Evolutionary conservation across 1,140 invertebrate species (phyloP), one percentile per base, ranked within the genome.

Genomic region (Musca vetustissima): DNA sequence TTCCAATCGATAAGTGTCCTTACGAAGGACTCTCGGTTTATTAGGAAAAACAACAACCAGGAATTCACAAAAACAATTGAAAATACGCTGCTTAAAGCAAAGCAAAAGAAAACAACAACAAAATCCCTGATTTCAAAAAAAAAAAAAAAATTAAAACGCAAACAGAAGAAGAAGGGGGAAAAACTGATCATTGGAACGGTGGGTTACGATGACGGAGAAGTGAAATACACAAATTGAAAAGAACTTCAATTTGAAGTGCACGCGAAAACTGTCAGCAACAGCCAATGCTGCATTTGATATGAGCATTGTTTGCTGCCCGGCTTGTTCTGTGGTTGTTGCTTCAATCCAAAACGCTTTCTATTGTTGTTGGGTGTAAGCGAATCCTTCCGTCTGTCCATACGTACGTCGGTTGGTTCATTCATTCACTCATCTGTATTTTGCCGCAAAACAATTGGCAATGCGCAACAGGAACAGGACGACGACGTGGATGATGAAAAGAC

Each of bases 281-380:
- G 67, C 28, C 9, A 36, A 69, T 59, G 49, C 67, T 69, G 67
- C 67, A 69, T 69, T 69, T 69, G 67, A 69, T 69, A 32, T 14
- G 47, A 59, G 67, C 59, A 69, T 69, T 69, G 67, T 69, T 22
- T 61, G 55, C 19, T 47, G n/a, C n/a, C n/a, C n/a, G 28, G 19
- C 24, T 59, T 8, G 25, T 59, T 28, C 8, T 28, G 55, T 59
- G 25, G 55, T 32, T 59, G 24, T 13, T 43, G 36, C 36, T 43
- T 43, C 36, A 43, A 43, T 11, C 36, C n/a, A n/a, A 43, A 43
- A 6, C 36, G 57, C 15, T 57, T 61, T 28, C 15, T 61, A 61
- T 61, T 61, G 19, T 61, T 61, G 28, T 61, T 28, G 53, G 28
- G 36, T 43, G 36, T 43, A 43, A 43, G 36, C 36, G 36, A 8